Evolutionary conservation across 2,113 vertebrate species (phyloP), one percentile per base, ranked within the genome.

Genomic region (Vidua chalybeata): DNA sequence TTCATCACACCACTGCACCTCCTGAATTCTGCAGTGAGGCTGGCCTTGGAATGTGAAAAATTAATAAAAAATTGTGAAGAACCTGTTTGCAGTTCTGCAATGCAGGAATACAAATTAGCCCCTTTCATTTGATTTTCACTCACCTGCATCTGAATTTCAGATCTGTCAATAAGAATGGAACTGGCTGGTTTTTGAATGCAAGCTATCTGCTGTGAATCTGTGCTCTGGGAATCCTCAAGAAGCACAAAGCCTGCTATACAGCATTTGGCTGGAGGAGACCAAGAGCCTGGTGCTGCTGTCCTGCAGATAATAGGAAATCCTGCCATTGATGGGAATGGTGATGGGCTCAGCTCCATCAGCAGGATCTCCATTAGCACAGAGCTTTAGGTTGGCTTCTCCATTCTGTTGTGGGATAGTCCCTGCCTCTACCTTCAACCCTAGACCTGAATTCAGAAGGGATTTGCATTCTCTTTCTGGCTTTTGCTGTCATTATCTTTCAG

Each of bases 241-340:
- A 91, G 45, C 15, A 37, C 52, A 35, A 28, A 68, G 48, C 6
- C 83, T 45, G 7, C 76, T 82, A 43, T 28, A 19, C 13, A 83
- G 41, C 48, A 5, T 3, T 6, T 6, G 5, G 2, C 55, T 15
- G 20, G n/a, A 46, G 73, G 39, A 63, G 72, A 41, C 24, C 23
- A 2, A 30, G 52, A 49, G 33, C 64, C 64, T 77, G 54, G n/a
- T 13, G 37, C 7, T 89, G 52, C 62, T 94, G 14, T 56, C 61
- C 6, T n/a, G 80, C 27, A 18, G 75, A 52, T 6, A 45, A 17
- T 37, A 75, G 95, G 94, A 96, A 96, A 97, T 97, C 95, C 94
- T 96, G 96, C 64, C 89, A 82, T 78, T 95, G 76, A 94, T 55
- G 80, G 73, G 73, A 80, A 67, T 2, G 43, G 75, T 7, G 30